Conservation (phyloP, 2,113 vertebrate genomes). For the Excalfactoria chinensis region DNA sequence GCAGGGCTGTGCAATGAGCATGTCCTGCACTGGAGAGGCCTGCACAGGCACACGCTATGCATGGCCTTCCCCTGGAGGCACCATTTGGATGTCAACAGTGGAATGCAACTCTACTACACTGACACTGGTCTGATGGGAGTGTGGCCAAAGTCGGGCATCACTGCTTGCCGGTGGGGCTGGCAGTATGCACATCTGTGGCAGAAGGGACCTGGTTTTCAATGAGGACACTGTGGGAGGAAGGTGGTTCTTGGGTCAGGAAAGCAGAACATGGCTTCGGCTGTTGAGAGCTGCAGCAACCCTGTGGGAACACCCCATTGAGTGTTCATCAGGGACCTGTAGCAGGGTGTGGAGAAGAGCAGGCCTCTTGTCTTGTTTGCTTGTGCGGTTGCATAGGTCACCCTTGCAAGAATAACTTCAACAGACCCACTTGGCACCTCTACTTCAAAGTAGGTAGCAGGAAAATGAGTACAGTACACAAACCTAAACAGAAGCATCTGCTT, state of each 20-base stretch:
- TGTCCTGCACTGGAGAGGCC: not conserved
- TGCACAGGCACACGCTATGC: not conserved
- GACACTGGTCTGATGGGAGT: not conserved
- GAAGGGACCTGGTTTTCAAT: not conserved
- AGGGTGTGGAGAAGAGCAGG: not conserved
- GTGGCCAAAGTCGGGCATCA: rapidly evolving
- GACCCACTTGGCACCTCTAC: not conserved
- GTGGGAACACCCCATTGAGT: rapidly evolving
- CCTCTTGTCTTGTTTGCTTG: not conserved
- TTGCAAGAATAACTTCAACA: not conserved
- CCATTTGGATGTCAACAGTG: not conserved
- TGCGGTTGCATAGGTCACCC: not conserved
- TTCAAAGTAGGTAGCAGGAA: not conserved
- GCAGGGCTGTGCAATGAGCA: rapidly evolving
- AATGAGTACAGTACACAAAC: slow-evolving; percentile 6
- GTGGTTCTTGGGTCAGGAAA: not conserved
- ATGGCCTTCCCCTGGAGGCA: not conserved
- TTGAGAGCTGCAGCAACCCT: not conserved
- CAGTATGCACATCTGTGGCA: not conserved
- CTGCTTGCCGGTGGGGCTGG: not conserved
- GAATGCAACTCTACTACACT: not conserved
- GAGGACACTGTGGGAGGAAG: rapidly evolving
- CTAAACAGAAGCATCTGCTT: slow-evolving; percentile 51
- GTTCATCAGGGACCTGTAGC: not conserved
- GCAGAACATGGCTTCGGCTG: not conserved